Conservation (phyloP, 2,113 vertebrate species). For the Picathartes gymnocephalus region DNA sequence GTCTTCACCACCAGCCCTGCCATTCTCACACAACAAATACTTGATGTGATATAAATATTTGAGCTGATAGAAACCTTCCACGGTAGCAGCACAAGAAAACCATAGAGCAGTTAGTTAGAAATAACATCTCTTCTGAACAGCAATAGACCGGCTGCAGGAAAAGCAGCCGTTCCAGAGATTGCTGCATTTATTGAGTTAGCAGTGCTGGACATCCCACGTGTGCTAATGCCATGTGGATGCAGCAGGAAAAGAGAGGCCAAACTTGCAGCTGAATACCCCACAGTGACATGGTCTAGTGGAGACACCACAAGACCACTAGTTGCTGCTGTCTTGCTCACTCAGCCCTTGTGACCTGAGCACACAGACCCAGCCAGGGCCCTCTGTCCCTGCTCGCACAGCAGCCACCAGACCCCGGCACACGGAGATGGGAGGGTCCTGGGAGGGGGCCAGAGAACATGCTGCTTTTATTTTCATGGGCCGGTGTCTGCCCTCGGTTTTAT, state of each 20-base stretch:
- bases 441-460: background rate
- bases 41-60: background rate
- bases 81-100: background rate
- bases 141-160: background rate
- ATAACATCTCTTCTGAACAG: background rate
- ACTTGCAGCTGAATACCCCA: background rate
- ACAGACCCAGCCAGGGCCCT: background rate
- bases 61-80: background rate
- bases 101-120: background rate
- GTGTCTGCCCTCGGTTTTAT: background rate
- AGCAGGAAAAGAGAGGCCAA: background rate
- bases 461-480: background rate
- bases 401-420: rapidly evolving
- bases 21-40: background rate
- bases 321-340: background rate
- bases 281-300: rapidly evolving
- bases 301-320: too few relatives aligned
- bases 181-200: background rate
- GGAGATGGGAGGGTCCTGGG: background rate
- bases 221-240: rapidly evolving
- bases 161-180: background rate
- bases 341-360: background rate
- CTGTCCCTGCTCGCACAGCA: background rate
- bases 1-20: background rate
- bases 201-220: rapidly evolving